phyloP scores from a whole-genome alignment of 2,888 invertebrate species.

The Coecobrya sp. region DNA sequence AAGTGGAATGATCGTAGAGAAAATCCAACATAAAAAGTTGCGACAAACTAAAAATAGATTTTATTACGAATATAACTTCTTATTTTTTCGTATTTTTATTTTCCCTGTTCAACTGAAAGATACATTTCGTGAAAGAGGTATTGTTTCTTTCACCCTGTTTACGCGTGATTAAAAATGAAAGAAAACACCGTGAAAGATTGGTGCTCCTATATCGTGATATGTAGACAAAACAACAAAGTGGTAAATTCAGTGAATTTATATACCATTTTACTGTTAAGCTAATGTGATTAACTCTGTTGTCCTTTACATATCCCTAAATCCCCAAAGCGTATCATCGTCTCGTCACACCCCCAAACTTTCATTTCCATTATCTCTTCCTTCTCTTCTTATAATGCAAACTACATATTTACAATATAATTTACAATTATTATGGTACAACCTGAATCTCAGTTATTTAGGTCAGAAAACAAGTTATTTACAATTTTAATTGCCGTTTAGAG shows the following conservation, averaged over 20 bases:
- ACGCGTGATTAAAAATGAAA: not conserved
- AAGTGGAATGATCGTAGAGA: slow-evolving; percentile 21
- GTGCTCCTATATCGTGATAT: slow-evolving; percentile 40
- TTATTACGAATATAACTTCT: not conserved
- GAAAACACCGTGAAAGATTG: not conserved
- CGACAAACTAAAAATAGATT: not conserved
- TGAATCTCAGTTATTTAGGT: slow-evolving; percentile 55
- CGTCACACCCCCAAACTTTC: not conserved
- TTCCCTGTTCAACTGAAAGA: not conserved
- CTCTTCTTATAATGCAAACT: not conserved
- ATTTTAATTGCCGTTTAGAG: not conserved
- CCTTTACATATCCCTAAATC: too few relatives aligned
- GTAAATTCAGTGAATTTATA: not conserved
- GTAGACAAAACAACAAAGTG: not conserved
- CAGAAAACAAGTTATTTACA: not conserved
- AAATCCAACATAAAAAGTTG: not conserved
- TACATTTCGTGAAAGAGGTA: too few relatives aligned
- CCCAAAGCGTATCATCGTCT: too few relatives aligned
- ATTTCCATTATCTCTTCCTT: not conserved
- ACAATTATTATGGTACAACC: slow-evolving; percentile 40
- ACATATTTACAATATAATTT: too few relatives aligned
- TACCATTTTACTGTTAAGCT: not conserved
- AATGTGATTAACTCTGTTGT: too few relatives aligned
- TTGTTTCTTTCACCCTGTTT: slow-evolving; percentile 8
- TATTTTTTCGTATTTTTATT: slow-evolving; percentile 38